These are phyloP conservation scores for Dorcus hopei DNA, from an alignment of 2,888 invertebrate species.

Conservation along the genomic window DNA sequence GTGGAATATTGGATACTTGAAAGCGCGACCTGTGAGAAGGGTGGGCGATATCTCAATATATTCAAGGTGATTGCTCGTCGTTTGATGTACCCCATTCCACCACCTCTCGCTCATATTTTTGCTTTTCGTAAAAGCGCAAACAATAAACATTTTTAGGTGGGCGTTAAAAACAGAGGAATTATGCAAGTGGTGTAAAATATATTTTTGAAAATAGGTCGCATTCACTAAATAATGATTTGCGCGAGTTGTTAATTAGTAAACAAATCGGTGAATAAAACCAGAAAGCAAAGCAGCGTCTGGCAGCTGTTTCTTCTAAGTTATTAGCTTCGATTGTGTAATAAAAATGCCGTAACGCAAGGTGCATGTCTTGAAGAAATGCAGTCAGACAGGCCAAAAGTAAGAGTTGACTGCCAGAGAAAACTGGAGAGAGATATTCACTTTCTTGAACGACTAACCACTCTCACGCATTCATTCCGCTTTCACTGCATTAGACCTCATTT, in stretches of 20 bases:
- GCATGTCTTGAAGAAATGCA: conserved; percentile 1
- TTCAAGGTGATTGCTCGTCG: conserved; percentile 24
- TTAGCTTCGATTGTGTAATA: neutral
- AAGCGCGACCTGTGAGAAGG: conserved; percentile 8
- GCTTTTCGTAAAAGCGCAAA: too few species aligned
- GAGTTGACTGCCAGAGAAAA: conserved; percentile 2
- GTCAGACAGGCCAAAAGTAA: conserved; percentile 10
- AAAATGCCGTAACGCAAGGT: too few species aligned
- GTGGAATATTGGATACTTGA: neutral
- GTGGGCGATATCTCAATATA: conserved; percentile 19
- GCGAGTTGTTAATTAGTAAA: too few species aligned
- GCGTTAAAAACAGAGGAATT: too few species aligned
- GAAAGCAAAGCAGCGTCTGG: too few species aligned
- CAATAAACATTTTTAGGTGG: too few species aligned
- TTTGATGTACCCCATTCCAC: neutral
- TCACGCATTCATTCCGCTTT: conserved; percentile 12
- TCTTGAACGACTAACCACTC: conserved; percentile 4
- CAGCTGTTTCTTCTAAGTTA: too few species aligned
- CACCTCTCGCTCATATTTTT: too few species aligned
- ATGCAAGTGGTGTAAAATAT: too few species aligned
- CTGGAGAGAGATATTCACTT: conserved; percentile 9
- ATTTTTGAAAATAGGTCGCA: too few species aligned
- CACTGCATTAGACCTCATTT: conserved; percentile 18
- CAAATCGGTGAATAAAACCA: too few species aligned
- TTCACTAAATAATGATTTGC: too few species aligned